These are phyloP conservation scores for Coecobrya sp. DNA, from an alignment of 2,888 invertebrate species.

Conservation along the genomic window DNA sequence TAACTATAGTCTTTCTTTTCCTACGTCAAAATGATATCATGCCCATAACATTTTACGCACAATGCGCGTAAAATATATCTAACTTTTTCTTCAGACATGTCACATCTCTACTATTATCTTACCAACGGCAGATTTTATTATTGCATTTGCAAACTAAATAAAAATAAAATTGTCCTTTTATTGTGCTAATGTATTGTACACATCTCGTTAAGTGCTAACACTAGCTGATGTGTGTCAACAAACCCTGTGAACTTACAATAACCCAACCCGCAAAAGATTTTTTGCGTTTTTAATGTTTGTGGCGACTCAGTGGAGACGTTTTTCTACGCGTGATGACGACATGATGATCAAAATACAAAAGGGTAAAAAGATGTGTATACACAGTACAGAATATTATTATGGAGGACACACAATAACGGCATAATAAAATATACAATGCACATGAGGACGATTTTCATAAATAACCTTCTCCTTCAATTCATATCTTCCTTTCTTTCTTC, in stretches of 20 bases:
- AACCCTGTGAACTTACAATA: neutral
- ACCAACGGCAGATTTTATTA: neutral
- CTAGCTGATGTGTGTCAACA: neutral
- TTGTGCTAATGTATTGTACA: neutral
- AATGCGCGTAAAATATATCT: too few species aligned
- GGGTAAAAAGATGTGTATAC: neutral
- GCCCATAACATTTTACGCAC: slow-evolving; percentile 7
- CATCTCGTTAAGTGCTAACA: neutral
- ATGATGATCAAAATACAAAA: slow-evolving; percentile 62
- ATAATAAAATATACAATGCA: slow-evolving; percentile 64
- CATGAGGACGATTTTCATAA: slow-evolving; percentile 76
- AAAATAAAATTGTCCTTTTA: neutral
- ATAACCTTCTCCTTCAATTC: slow-evolving; percentile 69
- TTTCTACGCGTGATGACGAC: slow-evolving; percentile 42
- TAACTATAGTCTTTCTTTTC: neutral
- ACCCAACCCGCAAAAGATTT: neutral
- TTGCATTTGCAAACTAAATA: neutral
- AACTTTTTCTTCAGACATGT: slow-evolving; percentile 2
- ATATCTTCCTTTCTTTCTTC: slow-evolving; percentile 43
- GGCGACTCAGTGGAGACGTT: slow-evolving; percentile 66
- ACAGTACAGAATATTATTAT: neutral
- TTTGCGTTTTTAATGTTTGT: neutral
- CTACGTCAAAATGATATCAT: neutral
- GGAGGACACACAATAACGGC: neutral
- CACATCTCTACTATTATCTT: neutral